These are phyloP conservation scores for Calliphora vicina DNA, from an alignment of 1,140 invertebrate species.

Conservation along the genomic window DNA sequence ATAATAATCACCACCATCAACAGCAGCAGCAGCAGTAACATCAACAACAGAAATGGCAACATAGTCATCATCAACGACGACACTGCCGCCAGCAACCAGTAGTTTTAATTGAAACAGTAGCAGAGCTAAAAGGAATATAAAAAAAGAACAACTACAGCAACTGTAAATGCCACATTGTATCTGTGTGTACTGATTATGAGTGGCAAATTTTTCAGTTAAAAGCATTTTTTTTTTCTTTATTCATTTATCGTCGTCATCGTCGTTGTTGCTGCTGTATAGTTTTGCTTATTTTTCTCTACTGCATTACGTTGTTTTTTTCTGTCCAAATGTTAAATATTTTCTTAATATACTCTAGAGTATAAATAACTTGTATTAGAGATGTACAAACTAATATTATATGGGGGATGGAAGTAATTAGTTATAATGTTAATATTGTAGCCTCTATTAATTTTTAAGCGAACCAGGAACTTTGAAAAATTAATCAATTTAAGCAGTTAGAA, in stretches of 20 bases:
- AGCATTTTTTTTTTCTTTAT: neutral
- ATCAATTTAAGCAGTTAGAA: too few species aligned
- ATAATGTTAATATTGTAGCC: too few species aligned
- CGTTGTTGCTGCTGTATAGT: neutral
- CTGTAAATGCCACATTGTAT: neutral
- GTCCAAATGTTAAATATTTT: neutral
- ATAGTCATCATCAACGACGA: neutral
- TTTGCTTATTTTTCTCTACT: neutral
- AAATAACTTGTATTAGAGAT: too few species aligned
- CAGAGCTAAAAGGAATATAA: conserved; percentile 1
- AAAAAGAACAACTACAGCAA: neutral
- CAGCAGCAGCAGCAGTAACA: neutral
- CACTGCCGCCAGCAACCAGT: neutral
- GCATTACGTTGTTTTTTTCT: neutral
- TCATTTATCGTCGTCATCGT: neutral
- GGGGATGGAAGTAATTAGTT: too few species aligned
- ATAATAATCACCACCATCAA: neutral
- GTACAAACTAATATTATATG: too few species aligned
- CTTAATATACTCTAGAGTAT: neutral
- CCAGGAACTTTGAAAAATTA: too few species aligned
- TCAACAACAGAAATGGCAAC: neutral
- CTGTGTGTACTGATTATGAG: neutral
- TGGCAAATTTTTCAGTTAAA: neutral
- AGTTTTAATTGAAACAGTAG: conserved; percentile 31
- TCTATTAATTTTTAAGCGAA: too few species aligned